Conservation (phyloP, 2,797 vertebrate species). For the Sternarchorhynchus goeldii region DNA sequence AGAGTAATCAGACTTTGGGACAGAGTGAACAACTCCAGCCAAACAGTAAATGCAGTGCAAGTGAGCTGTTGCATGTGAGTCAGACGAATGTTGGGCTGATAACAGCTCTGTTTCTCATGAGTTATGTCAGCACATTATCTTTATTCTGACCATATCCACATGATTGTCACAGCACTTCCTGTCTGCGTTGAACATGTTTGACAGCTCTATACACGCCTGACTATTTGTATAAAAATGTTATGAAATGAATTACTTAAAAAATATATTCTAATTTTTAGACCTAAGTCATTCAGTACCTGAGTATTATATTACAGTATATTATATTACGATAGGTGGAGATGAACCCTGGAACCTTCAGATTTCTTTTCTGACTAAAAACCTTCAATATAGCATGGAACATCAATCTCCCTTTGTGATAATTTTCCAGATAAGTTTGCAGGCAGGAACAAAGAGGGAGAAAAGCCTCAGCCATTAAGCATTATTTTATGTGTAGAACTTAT, state of each 20-base stretch:
- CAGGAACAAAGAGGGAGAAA: slow-evolving; percentile 22
- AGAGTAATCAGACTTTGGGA: background rate
- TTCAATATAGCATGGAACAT: slow-evolving; percentile 31
- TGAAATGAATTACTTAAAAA: background rate
- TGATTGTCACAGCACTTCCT: slow-evolving; percentile 37
- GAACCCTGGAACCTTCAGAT: slow-evolving; percentile 36
- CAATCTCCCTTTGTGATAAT: slow-evolving; percentile 40
- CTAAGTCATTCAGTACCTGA: slow-evolving; percentile 15
- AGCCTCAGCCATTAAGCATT: slow-evolving; percentile 19
- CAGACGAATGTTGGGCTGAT: slow-evolving; percentile 33
- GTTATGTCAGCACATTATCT: slow-evolving; percentile 22
- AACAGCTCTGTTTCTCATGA: slow-evolving; percentile 36
- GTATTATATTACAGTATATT: background rate
- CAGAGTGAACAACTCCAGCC: slow-evolving; percentile 28
- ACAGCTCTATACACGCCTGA: slow-evolving; percentile 26
- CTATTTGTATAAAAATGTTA: slow-evolving; percentile 43
- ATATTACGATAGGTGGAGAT: slow-evolving; percentile 14
- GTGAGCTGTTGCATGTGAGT: slow-evolving; percentile 50
- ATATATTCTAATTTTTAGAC: background rate
- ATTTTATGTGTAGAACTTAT: slow-evolving; percentile 39
- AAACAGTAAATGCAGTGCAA: slow-evolving; percentile 47
- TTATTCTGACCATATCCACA: slow-evolving; percentile 28
- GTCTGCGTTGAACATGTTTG: slow-evolving; percentile 15
- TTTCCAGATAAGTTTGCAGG: slow-evolving; percentile 44
- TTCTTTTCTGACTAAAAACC: slow-evolving; percentile 41